Evolutionary conservation across 2,113 vertebrate genomes (phyloP), one percentile per base, ranked within the genome.

Genomic region (Callipepla californica): DNA sequence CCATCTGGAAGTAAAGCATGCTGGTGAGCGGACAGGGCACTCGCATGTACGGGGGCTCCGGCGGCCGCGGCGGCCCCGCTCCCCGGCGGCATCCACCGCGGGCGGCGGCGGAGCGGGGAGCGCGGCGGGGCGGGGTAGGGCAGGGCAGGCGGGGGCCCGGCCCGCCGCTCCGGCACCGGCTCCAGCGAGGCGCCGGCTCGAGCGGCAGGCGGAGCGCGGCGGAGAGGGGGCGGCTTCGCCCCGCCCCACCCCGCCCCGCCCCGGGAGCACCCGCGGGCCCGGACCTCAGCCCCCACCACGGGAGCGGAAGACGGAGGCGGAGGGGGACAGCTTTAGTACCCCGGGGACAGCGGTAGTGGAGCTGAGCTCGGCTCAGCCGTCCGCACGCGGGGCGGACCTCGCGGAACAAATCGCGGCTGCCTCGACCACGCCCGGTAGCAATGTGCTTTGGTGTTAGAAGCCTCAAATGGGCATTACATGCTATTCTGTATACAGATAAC

Each of bases 1-100:
- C 99, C 98, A 99, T 98, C 99, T 99, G 99, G 97, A 99, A 99
- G 97, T 99, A 99, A 97, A 99, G 98, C 99, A 99, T 99, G 98
- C 96, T 98, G 97, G 81, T 96, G 85, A 96, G 95, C 77, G 95
- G 95, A 61, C 92, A 94, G 94, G 93, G 82, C 90, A 76, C 92
- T 81, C 87, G 89, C 94, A 87, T 87, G 83, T 69, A 77, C 89
- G 85, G 57, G 83, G 67, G 76, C 94, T 86, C 55, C 79, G 66
- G 82, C 83, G 72, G 87, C 90, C 94, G 79, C 67, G 85, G 82
- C 85, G 73, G 87, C 90, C 94, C 81, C 68, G 85, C 83, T 90
- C 74, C 80, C 85, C 94, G 73, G 79, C 89, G 75, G 77, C 93
- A 53, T 53, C 50, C 25, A 53, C 50, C 50, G 50, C 50, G 50